A percentile compares a stretch with the other conserved stretches of the same genome.
phyloP scores from a whole-genome alignment of 2,113 vertebrate species.

The Beaufortia kweichowensis region DNA sequence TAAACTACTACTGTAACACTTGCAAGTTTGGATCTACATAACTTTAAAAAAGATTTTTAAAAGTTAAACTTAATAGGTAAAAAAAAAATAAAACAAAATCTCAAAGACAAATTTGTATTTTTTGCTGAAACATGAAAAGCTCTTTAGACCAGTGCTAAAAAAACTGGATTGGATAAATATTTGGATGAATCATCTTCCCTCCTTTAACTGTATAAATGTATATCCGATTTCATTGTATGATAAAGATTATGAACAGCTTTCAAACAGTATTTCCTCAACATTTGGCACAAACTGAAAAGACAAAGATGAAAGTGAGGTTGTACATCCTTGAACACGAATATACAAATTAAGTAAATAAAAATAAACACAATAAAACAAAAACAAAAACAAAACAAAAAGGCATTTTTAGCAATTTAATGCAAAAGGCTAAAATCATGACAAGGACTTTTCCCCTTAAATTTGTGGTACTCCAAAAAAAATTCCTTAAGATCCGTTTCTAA shows the following conservation, averaged over 20 bases:
- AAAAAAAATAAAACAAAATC: not conserved
- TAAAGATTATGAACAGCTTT: not conserved
- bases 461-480: conserved; percentile 37
- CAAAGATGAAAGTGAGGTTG: not conserved
- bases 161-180: not conserved
- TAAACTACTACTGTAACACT: not conserved
- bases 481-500: conserved; percentile 29
- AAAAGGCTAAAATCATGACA: conserved; percentile 48
- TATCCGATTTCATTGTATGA: too few relatives aligned
- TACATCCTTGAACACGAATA: not conserved
- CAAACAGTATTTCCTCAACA: not conserved
- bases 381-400: conserved; percentile 56
- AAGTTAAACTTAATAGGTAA: not conserved
- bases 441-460: conserved; percentile 30
- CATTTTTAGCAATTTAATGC: conserved; percentile 57
- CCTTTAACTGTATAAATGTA: not conserved
- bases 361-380: conserved; percentile 24
- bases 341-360: conserved; percentile 47
- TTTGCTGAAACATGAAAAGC: too few relatives aligned
- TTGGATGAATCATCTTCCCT: not conserved
- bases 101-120: not conserved
- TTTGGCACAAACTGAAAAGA: not conserved
- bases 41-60: not conserved
- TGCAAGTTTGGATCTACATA: not conserved
- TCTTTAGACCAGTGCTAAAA: not conserved